These are phyloP conservation scores for Epinephelus cyanopodus DNA, from an alignment of 2,113 vertebrate genomes.

Conservation along the genomic window DNA sequence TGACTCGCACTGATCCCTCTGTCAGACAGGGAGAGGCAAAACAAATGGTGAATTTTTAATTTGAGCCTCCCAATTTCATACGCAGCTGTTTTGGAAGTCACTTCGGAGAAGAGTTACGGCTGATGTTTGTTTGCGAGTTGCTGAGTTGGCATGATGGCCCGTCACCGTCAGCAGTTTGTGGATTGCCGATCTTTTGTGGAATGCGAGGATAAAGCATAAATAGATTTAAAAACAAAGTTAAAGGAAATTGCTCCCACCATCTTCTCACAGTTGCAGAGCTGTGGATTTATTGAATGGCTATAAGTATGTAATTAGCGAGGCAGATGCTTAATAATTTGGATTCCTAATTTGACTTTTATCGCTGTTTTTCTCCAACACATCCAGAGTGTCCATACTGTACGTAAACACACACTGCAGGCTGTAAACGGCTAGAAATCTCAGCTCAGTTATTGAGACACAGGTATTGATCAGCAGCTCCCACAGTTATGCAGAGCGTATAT, in stretches of 20 bases:
- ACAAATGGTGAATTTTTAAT: constrained; percentile 52
- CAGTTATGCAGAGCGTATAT: neutral
- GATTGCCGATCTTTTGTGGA: constrained; percentile 30
- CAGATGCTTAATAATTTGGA: constrained; percentile 46
- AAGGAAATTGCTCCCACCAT: constrained; percentile 25
- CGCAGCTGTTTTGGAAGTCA: constrained; percentile 33
- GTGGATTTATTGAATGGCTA: constrained; percentile 33
- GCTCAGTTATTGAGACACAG: constrained; percentile 1
- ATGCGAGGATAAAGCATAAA: constrained; percentile 44
- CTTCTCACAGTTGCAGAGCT: constrained; percentile 25
- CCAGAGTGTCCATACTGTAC: neutral
- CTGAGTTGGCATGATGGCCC: constrained; percentile 52
- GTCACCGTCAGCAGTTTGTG: constrained; percentile 61
- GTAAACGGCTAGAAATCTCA: neutral
- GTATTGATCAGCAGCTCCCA: neutral
- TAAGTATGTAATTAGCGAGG: constrained; percentile 31
- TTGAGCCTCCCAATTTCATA: constrained; percentile 34
- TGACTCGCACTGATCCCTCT: neutral
- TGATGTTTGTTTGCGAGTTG: constrained; percentile 35
- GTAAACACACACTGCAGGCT: neutral
- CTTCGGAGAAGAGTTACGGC: constrained; percentile 25
- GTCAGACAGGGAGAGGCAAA: constrained; percentile 22
- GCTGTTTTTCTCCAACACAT: constrained; percentile 28
- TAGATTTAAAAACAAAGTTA: constrained; percentile 52
- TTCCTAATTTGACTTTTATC: constrained; percentile 54